Conservation (phyloP, 2,113 vertebrate species). For the Cynopterus brachyotis region DNA sequence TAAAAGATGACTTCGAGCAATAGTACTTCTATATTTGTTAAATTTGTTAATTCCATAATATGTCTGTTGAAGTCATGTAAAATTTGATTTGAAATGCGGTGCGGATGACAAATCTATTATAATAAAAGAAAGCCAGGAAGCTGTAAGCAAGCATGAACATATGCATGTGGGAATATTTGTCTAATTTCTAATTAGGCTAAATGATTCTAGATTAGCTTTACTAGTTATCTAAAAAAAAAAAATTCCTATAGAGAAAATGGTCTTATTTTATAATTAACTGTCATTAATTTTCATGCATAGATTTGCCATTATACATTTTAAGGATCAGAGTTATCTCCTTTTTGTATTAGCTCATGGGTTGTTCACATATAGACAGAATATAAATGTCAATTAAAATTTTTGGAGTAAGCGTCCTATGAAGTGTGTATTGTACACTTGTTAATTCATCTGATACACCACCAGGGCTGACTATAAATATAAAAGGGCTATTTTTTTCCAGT, state of each 20-base stretch:
- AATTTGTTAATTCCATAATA: conserved; percentile 14
- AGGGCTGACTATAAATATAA: neutral
- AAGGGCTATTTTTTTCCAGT: neutral
- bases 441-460: neutral
- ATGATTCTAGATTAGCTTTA: neutral
- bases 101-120: neutral
- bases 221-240: neutral
- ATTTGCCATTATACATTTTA: neutral
- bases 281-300: neutral
- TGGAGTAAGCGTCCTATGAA: neutral
- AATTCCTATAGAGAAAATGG: neutral
- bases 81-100: conserved; percentile 21
- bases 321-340: neutral
- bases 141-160: neutral
- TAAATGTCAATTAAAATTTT: neutral
- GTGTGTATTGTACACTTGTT: neutral
- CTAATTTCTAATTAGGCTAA: conserved; percentile 31
- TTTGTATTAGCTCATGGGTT: neutral
- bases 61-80: neutral
- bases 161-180: neutral
- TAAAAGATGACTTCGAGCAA: neutral
- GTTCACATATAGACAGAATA: conserved; percentile 25
- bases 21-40: conserved; percentile 22
- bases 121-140: conserved; percentile 5
- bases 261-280: neutral